These are phyloP conservation scores for Porites rus DNA, from an alignment of 92 coral and sea anemone genomes.

Conservation along the genomic window DNA sequence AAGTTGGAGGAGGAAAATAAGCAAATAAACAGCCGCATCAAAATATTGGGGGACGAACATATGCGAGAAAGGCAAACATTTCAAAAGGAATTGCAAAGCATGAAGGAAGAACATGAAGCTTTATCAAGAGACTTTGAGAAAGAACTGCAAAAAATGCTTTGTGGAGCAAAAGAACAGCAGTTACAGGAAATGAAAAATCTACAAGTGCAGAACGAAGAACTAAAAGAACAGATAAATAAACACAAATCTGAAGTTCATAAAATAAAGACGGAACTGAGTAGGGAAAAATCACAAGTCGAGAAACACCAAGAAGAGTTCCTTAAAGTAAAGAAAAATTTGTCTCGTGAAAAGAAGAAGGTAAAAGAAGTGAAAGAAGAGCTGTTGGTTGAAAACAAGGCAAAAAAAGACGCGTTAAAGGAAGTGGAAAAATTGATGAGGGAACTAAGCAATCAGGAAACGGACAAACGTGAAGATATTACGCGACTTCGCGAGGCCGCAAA, in stretches of 20 bases:
- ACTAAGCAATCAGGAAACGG: neutral
- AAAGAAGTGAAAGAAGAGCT: slow-evolving; percentile 67
- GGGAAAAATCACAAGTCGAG: slow-evolving; percentile 49
- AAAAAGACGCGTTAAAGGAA: slow-evolving; percentile 55
- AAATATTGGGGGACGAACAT: slow-evolving; percentile 58
- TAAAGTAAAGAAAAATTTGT: slow-evolving; percentile 60
- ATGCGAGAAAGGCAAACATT: slow-evolving; percentile 59
- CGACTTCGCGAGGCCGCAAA: slow-evolving; percentile 18
- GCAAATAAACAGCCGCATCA: slow-evolving; percentile 43
- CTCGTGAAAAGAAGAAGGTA: slow-evolving; percentile 75
- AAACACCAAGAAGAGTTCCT: slow-evolving; percentile 62
- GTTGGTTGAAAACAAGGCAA: slow-evolving; percentile 63
- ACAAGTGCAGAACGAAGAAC: slow-evolving; percentile 59
- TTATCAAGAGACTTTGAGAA: slow-evolving; percentile 48
- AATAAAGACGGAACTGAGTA: slow-evolving; percentile 63
- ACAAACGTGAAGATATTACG: neutral
- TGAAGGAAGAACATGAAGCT: slow-evolving; percentile 52
- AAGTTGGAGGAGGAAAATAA: slow-evolving; percentile 47
- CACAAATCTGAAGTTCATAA: slow-evolving; percentile 48
- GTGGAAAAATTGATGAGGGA: slow-evolving; percentile 44
- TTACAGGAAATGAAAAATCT: slow-evolving; percentile 54
- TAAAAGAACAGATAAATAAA: slow-evolving; percentile 64
- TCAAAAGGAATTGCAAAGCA: slow-evolving; percentile 37
- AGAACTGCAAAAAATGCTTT: slow-evolving; percentile 52
- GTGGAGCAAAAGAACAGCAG: slow-evolving; percentile 67